Evolutionary conservation across 37 sponge, comb jelly and placozoan genomes (phyloP), one percentile per base, ranked within the genome.

Genomic region (Aphrocallistes beatrix): DNA sequence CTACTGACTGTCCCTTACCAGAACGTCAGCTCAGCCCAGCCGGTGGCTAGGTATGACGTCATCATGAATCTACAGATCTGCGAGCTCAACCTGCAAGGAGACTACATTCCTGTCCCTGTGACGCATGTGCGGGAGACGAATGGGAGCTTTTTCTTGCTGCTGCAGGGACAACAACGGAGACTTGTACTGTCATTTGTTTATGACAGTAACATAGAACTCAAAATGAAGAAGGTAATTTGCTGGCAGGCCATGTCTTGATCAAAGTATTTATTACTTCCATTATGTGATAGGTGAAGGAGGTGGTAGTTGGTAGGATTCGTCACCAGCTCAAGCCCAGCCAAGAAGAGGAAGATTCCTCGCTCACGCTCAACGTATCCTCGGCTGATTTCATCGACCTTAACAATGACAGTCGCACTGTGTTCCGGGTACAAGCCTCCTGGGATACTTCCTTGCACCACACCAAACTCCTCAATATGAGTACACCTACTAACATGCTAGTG

Each of bases 401-500:
- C n/a, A 60, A 60, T 13, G 75, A 60, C 21, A 3, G 75, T 60
- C 75, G 75, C 3, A 86, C 81, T 38, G 36, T 81, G 10, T 82
- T 34, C 50, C 82, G 82, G 37, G 87, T 94, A 86, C 93, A 96
- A 39, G 94, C 90, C 23, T 90, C 93, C 36, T 96, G 97, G 97
- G 97, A 96, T 88, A 96, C 93, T 39, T 96, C 97, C 1, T 83
- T 96, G 37, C 94, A 96, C 86, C 89, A 92, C 91, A 91, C 91
- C 9, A 85, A 88, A 25, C 88, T 94, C 16, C 87, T 96, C 36
- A 96, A 96, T 86, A 86, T 89, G 75, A 60, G 8, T 28, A 60
- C 75, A 19, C 75, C 75, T 30, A 6, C 75, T 13, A 60, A 13
- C 75, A 19, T 60, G 6, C 75, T 60, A 3, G 75, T 60, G 8